phyloP scores from a whole-genome alignment of 2,888 invertebrate genomes.

The Lypha dubia region DNA sequence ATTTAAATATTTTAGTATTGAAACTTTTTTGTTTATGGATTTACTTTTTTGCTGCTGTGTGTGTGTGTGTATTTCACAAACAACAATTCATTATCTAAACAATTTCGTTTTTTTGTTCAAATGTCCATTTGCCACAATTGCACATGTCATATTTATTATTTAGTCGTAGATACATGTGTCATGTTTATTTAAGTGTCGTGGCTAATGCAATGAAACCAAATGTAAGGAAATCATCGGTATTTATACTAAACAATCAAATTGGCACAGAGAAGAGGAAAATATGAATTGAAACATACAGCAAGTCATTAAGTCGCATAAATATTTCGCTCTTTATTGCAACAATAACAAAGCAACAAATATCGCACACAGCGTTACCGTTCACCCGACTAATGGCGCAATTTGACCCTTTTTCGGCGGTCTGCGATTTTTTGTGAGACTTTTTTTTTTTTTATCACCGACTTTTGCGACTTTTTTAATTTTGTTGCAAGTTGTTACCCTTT shows the following conservation, averaged over 20 bases:
- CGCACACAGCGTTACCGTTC: too few species aligned
- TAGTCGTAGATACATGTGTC: constrained; percentile 63
- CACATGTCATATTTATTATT: constrained; percentile 63
- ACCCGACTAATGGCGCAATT: too few species aligned
- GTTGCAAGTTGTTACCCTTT: too few species aligned
- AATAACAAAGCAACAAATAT: constrained; percentile 23
- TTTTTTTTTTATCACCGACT: too few species aligned
- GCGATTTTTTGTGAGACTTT: too few species aligned
- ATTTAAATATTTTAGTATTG: constrained; percentile 12
- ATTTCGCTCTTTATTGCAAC: constrained; percentile 39
- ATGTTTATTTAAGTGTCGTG: constrained; percentile 60
- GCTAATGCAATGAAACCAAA: constrained; percentile 64
- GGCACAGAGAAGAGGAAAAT: neutral
- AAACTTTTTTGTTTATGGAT: constrained; percentile 38
- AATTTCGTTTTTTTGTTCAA: constrained; percentile 24
- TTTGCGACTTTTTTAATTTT: too few species aligned
- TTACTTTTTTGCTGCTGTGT: neutral
- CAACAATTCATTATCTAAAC: constrained; percentile 49
- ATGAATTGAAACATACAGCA: neutral
- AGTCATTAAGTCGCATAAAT: constrained; percentile 55
- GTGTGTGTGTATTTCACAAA: neutral
- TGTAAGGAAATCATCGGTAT: constrained; percentile 35
- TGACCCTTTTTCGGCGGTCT: too few species aligned
- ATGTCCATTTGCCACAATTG: constrained; percentile 47
- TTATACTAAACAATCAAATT: constrained; percentile 21